These are phyloP conservation scores for Sitta carolinensis DNA, from an alignment of 2,797 vertebrate genomes.

Conservation along the genomic window DNA sequence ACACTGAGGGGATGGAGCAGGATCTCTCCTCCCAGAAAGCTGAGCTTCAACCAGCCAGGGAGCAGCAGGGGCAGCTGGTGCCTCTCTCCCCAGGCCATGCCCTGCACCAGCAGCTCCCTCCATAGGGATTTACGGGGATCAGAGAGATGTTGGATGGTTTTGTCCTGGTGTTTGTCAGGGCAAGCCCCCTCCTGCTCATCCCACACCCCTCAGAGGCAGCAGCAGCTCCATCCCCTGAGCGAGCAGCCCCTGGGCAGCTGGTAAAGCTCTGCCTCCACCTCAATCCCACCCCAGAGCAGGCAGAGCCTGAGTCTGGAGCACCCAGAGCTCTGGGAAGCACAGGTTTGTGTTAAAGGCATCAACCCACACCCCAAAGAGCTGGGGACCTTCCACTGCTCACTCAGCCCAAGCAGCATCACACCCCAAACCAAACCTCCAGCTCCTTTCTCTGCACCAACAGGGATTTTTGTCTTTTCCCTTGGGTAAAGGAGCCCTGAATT, in stretches of 20 bases:
- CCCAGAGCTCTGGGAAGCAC: not conserved
- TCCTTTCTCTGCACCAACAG: not conserved
- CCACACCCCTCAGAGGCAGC: not conserved
- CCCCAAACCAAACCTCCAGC: not conserved
- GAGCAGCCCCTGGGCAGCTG: not conserved
- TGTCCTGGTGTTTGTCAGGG: not conserved
- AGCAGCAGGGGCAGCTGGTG: not conserved
- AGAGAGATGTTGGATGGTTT: too few relatives aligned
- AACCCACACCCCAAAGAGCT: not conserved
- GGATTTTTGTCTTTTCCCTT: rapidly evolving
- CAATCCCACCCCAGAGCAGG: not conserved
- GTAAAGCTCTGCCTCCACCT: not conserved
- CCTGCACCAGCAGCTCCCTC: not conserved
- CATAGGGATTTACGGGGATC: rapidly evolving
- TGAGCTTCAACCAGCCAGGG: not conserved
- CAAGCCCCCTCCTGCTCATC: not conserved
- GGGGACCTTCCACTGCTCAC: not conserved
- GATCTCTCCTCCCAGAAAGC: rapidly evolving
- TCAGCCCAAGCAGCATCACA: not conserved
- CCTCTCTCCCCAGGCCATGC: rapidly evolving
- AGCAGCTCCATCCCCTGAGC: not conserved
- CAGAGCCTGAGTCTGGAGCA: not conserved
- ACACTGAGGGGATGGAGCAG: not conserved
- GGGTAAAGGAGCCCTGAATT: not conserved
- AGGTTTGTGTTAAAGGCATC: not conserved